Evolutionary conservation across 2,113 vertebrate species (phyloP), one percentile per base, ranked within the genome.

Genomic region (Sander lucioperca): DNA sequence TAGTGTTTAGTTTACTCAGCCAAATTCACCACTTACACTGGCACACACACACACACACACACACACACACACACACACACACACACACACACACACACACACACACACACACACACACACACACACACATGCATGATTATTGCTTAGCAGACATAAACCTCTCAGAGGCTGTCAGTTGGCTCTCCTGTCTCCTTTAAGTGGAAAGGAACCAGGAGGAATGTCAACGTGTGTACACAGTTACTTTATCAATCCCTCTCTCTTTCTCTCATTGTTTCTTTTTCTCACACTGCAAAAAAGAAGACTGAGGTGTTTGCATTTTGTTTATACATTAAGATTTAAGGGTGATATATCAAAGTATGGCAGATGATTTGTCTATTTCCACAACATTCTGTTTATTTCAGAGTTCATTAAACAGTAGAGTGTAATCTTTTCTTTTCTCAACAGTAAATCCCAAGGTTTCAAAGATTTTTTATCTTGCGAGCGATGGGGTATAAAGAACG

Each of bases 101-200:
- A 72, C 47, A 63, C 23, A 74, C 51, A 78, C 27, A 74, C 53
- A 63, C 54, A 33, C 76, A 18, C 57, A 68, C 25, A 57, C 56
- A 21, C 59, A 47, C n/a, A 56, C 8, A 74, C 65, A 43, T 15
- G 25, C 50, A 53, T n/a, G 51, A 68, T 63, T 53, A 27, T 77
- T 87, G 80, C 66, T 89, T 74, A 91, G 80, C 58, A 91, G 86
- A 92, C 91, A 83, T 64, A 79, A 89, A 83, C 89, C 83, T 86
- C 90, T 92, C 84, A 77, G 56, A 79, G 76, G 16, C 74, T 57
- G 72, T 72, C 45, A 72, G 61, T 59, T 36, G 82, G 54, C 45
- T 56, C 66, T 62, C 43, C n/a, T 59, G 79, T 83, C 88, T 58
- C 62, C 83, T 72, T 83, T n/a, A 84, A 88, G 91, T 85, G 86